A percentile compares a stretch with the other conserved stretches of the same genome.
Conservation (phyloP, 2,797 vertebrate genomes). For the Xenops minutus region DNA sequence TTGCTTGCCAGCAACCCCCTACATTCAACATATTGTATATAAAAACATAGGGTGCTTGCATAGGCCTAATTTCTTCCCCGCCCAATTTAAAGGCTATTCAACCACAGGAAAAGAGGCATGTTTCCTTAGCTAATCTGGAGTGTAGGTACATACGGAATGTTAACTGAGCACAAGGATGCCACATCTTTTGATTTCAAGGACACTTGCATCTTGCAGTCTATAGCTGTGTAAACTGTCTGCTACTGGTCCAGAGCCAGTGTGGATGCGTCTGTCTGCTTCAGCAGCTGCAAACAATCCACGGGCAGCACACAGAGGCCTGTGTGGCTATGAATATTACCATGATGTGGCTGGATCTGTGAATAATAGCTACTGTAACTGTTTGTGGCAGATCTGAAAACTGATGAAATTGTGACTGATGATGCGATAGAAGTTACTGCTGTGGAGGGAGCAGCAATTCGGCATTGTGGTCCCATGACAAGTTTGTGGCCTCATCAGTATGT, state of each 20-base stretch:
- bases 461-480: neutral
- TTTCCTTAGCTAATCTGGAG: neutral
- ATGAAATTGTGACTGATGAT: neutral
- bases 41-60: neutral
- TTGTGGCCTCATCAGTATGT: neutral
- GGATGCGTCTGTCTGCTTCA: neutral
- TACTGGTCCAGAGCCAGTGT: accelerated
- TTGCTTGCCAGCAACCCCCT: neutral
- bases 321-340: accelerated
- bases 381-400: conserved; percentile 6
- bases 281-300: neutral
- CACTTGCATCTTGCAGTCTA: accelerated
- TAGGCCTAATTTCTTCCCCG: neutral
- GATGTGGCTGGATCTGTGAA: neutral
- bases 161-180: neutral
- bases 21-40: neutral
- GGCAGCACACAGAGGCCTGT: neutral
- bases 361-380: neutral
- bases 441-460: neutral
- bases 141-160: accelerated
- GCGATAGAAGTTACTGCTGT: neutral
- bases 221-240: accelerated
- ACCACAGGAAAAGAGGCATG: neutral
- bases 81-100: neutral
- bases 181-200: neutral